phyloP scores from a whole-genome alignment of 2,888 invertebrate species.

The Cheilosia grossa region DNA sequence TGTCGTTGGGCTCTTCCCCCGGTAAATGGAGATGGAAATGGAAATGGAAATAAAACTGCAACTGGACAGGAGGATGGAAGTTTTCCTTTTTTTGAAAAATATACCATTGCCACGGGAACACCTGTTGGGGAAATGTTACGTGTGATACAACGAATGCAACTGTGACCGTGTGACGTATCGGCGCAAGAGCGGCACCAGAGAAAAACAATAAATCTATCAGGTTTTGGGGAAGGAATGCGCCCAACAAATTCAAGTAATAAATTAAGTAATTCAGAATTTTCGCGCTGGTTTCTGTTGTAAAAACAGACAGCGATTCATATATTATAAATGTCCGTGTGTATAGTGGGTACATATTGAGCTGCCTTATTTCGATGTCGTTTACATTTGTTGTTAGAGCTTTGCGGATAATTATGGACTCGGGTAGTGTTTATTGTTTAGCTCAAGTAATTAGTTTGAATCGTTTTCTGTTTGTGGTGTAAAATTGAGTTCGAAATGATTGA shows the following conservation, averaged over 20 bases:
- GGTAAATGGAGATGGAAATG: constrained; percentile 31
- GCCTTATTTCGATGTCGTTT: constrained; percentile 50
- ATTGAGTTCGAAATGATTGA: constrained; percentile 8
- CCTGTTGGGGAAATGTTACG: constrained; percentile 61
- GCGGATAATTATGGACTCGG: constrained; percentile 31
- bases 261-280: constrained; percentile 44
- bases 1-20: constrained; percentile 24
- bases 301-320: constrained; percentile 20
- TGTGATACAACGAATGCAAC: constrained; percentile 62
- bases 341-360: constrained; percentile 21
- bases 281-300: not conserved
- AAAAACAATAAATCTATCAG: constrained; percentile 58
- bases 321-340: not conserved
- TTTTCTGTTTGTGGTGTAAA: constrained; percentile 27
- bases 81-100: constrained; percentile 35
- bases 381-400: constrained; percentile 55
- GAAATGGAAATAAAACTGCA: constrained; percentile 38
- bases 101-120: constrained; percentile 27
- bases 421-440: constrained; percentile 2
- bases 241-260: constrained; percentile 52
- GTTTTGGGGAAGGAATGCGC: not conserved
- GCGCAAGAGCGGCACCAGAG: not conserved
- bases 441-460: constrained; percentile 27
- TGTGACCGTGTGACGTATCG: constrained; percentile 30
- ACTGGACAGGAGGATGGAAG: constrained; percentile 31